Evolutionary conservation across 2,888 invertebrate species (phyloP).

Genomic region (Octonoba sinensis): DNA sequence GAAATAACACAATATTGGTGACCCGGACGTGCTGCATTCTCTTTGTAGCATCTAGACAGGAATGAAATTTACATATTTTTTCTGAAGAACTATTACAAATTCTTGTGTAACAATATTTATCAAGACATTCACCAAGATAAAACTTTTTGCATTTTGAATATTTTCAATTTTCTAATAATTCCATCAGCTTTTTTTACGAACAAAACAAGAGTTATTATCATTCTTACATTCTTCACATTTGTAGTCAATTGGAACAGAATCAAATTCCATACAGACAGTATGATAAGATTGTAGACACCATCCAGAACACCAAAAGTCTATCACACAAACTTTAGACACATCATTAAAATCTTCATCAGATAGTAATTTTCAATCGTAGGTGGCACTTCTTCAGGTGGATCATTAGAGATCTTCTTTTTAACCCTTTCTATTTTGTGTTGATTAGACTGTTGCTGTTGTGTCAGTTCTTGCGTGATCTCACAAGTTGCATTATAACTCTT

Average conservation of each 20-base stretch:
- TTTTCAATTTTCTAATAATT: constrained; percentile 50
- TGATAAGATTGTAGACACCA: constrained; percentile 78
- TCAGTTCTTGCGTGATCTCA: no score
- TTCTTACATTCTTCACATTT: constrained; percentile 58
- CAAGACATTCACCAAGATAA: constrained; percentile 83
- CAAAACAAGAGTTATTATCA: constrained; percentile 62
- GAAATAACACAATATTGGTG: no score
- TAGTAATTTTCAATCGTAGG: no score
- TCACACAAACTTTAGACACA: no score
- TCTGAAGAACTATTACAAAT: not conserved
- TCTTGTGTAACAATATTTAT: constrained; percentile 75
- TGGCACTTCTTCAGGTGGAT: no score
- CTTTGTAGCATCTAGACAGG: constrained; percentile 89
- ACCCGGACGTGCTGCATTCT: no score
- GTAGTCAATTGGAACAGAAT: constrained; percentile 26
- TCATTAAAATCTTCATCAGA: not conserved
- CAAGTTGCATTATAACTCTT: no score
- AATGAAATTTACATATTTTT: constrained; percentile 83
- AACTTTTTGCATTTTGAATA: constrained; percentile 78
- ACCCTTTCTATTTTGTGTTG: no score
- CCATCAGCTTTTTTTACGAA: constrained; percentile 38
- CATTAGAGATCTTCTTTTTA: no score
- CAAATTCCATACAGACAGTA: constrained; percentile 75
- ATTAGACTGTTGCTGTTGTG: no score
- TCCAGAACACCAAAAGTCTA: no score